Conservation (phyloP, 2,113 vertebrate species). For the Melanerpes aurifrons region DNA sequence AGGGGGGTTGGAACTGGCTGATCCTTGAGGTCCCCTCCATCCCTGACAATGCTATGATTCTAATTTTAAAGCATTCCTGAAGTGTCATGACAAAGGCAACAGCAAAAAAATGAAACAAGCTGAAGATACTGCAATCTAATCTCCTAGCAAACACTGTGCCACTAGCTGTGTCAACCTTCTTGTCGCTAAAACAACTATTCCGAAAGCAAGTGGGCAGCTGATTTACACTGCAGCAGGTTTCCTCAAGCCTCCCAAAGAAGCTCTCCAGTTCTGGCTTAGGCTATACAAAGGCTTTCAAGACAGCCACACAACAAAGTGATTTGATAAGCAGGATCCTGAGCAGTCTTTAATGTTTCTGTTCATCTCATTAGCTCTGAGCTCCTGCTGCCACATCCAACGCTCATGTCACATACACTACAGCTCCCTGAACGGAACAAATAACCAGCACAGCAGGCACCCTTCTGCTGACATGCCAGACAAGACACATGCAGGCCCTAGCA, state of each 20-base stretch:
- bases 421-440: background rate
- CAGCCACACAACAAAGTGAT: background rate
- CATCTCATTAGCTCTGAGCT: background rate
- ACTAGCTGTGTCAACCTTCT: slow-evolving; percentile 51
- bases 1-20: no score
- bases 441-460: background rate
- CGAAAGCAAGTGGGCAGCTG: slow-evolving; percentile 33
- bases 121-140: slow-evolving; percentile 14
- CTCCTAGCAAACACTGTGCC: slow-evolving; percentile 58
- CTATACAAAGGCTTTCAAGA: background rate
- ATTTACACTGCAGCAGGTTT: background rate
- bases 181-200: slow-evolving; percentile 32
- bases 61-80: background rate
- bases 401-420: background rate
- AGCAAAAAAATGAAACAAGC: slow-evolving; percentile 34
- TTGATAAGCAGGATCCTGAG: background rate
- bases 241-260: slow-evolving; percentile 4
- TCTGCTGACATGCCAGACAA: background rate
- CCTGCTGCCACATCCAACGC: background rate
- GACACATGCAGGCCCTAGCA: background rate
- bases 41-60: no score
- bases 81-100: background rate
- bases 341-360: background rate
- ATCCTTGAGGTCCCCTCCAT: no score
- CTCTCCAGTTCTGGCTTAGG: background rate